Evolutionary conservation across 1,140 invertebrate species (phyloP).

Genomic region (Solen grandis): DNA sequence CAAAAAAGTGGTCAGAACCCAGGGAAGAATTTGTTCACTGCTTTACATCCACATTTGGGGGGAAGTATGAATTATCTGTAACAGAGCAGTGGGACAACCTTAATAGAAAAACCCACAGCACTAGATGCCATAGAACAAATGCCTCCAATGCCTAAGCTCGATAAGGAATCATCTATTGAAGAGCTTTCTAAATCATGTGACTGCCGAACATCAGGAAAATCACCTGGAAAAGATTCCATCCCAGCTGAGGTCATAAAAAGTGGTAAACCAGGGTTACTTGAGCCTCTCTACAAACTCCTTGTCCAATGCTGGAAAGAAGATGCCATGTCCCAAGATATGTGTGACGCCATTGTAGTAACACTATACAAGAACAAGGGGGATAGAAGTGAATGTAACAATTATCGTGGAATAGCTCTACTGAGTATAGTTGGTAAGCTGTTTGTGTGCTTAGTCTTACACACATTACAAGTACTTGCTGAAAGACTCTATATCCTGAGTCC

Average conservation of each 20-base stretch:
- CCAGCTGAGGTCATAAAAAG: conserved; percentile 11
- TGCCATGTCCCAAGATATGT: conserved; percentile 47
- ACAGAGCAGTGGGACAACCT: no score
- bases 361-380: conserved; percentile 63
- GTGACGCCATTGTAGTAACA: conserved; percentile 52
- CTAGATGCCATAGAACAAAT: neutral
- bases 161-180: conserved; percentile 12
- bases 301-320: conserved; percentile 23
- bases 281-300: conserved; percentile 6
- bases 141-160: conserved; percentile 5
- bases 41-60: neutral
- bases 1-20: neutral
- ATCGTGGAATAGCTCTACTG: conserved; percentile 58
- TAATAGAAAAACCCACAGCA: no score
- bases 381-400: conserved; percentile 61
- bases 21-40: neutral
- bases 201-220: neutral
- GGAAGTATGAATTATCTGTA: neutral
- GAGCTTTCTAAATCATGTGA: conserved; percentile 35
- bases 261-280: conserved; percentile 21
- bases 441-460: no score
- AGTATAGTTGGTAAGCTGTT: conserved; percentile 57
- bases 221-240: conserved; percentile 12
- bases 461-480: conserved; percentile 1
- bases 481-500: conserved; percentile 48